Evolutionary conservation across 2,113 vertebrate species (phyloP), one percentile per base, ranked within the genome.

Genomic region (Orthochromis indermauri): DNA sequence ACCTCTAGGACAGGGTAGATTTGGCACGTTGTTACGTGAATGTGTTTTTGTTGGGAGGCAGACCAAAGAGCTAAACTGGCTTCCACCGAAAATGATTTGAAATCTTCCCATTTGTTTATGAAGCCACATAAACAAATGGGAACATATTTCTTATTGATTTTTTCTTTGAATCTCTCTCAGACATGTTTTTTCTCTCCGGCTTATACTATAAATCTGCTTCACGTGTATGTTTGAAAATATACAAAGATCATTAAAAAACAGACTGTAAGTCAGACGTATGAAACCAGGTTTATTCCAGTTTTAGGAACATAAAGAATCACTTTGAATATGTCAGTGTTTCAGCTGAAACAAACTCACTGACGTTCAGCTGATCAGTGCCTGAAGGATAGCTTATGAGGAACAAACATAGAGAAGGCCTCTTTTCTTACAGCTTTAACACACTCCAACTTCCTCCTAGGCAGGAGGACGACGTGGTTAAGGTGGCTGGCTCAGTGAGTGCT

Each of bases 291-390:
- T 73, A 17, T 26, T 45, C 13, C 37, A 45, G n/a, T n/a, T 24
- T 35, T 4, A 40, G n/a, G 7, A 71, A 71, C 63, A 66, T 35
- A 37, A 66, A 12, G 19, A 35, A 12, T 1, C 33, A 68, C 19
- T 68, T 68, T 68, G 11, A 40, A 35, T 35, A 68, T n/a, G 19
- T 37, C 35, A 37, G 63, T 40, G 19, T 35, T 66, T 66, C 16
- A 35, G 1, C 1, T 33, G 17, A 63, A 31, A 35, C 2, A 66
- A 66, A 37, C 1, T 24, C 0, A 71, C 0, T 40, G 73, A 73
- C 1, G 13, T 78, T 93, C 91, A 92, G 90, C 91, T 92, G 91
- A 92, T 85, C 55, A 8, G 19, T 13, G 84, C 90, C 85, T 83
- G 82, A 31, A 83, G 90, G 63, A 37, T 71, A 3, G 57, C 7